phyloP scores from a whole-genome alignment of 2,113 vertebrate genomes.

The Corythaixoides concolor region DNA sequence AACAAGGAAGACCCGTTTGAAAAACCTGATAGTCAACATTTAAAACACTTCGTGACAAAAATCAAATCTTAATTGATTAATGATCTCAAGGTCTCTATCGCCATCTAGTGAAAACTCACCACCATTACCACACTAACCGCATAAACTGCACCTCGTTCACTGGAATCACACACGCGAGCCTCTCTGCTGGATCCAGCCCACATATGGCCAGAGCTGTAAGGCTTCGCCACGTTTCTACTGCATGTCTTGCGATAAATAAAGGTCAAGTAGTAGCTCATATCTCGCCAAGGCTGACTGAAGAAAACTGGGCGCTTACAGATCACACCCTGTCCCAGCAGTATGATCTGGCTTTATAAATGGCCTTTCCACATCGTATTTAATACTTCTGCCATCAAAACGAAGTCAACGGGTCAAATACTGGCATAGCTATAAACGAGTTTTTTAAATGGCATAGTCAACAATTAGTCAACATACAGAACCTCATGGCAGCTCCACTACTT shows the following conservation, averaged over 20 bases:
- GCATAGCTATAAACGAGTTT: background rate
- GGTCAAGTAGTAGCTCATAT: accelerated
- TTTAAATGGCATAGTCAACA: background rate
- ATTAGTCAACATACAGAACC: background rate
- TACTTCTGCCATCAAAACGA: background rate
- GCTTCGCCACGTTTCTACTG: background rate
- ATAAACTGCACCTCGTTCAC: background rate
- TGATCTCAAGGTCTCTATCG: slow-evolving; percentile 78
- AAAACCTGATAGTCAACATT: background rate
- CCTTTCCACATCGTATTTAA: background rate
- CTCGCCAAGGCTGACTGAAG: background rate
- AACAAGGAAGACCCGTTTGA: background rate
- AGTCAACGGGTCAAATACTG: background rate
- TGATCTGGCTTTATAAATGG: background rate
- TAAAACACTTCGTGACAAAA: background rate
- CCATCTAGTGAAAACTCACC: slow-evolving; percentile 78
- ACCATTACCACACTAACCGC: slow-evolving; percentile 28
- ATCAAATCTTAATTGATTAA: slow-evolving; percentile 68
- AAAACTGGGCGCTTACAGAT: background rate
- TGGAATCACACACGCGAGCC: background rate
- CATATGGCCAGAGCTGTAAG: background rate
- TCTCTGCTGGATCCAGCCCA: background rate
- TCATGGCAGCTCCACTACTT: background rate
- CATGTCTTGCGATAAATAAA: background rate
- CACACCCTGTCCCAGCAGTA: accelerated